phyloP scores from a whole-genome alignment of 2,888 invertebrate genomes.

The Meiosimyza decipiens region DNA sequence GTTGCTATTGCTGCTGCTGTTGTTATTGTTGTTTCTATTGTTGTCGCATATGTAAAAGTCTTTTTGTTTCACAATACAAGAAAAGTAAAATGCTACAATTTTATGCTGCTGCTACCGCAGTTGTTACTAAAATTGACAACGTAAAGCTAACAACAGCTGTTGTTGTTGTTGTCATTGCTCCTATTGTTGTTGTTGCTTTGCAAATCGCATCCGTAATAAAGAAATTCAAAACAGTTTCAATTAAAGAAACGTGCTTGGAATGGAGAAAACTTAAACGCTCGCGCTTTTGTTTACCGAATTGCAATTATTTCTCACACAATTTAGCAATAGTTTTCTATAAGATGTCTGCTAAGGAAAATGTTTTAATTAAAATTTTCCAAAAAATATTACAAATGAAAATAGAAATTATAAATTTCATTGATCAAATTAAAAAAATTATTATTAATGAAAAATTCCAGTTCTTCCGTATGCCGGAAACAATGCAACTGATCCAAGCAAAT shows the following conservation, averaged over 20 bases:
- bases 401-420: too few relatives aligned
- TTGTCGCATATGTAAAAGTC: slow-evolving; percentile 1
- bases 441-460: too few relatives aligned
- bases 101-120: neutral
- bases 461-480: too few relatives aligned
- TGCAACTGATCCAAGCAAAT: too few relatives aligned
- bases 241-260: slow-evolving; percentile 22
- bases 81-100: slow-evolving; percentile 26
- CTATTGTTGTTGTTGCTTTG: slow-evolving; percentile 8
- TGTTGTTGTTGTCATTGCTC: slow-evolving; percentile 8
- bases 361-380: too few relatives aligned
- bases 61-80: neutral
- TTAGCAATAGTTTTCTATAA: too few relatives aligned
- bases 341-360: too few relatives aligned
- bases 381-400: too few relatives aligned
- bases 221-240: slow-evolving; percentile 28
- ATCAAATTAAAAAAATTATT: too few relatives aligned
- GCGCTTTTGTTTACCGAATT: too few relatives aligned
- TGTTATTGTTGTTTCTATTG: slow-evolving; percentile 9
- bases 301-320: too few relatives aligned
- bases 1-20: neutral
- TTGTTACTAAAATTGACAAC: neutral
- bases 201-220: slow-evolving; percentile 25
- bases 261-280: neutral
- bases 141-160: neutral